A percentile compares a stretch with the other conserved stretches of the same genome.
Evolutionary conservation across 2,888 invertebrate genomes (phyloP).

Genomic region (Ennomos fuscantarius): DNA sequence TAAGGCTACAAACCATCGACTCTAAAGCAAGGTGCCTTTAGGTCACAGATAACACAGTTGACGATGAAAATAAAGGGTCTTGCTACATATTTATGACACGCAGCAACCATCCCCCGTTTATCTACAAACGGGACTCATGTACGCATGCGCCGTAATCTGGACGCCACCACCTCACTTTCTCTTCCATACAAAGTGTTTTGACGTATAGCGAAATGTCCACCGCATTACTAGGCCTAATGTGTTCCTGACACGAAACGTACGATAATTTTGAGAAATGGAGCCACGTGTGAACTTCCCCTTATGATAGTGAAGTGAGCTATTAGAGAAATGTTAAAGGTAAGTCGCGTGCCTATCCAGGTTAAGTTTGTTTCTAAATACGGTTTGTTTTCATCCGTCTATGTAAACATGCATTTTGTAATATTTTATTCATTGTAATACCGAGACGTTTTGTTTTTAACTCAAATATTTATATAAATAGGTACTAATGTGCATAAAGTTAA

Average conservation of each 20-base stretch:
- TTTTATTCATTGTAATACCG: no score
- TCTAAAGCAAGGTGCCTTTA: no score
- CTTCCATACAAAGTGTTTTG: constrained; percentile 74
- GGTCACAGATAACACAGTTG: constrained; percentile 9
- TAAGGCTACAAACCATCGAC: neutral
- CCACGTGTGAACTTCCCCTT: constrained; percentile 69
- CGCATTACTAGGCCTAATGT: constrained; percentile 69
- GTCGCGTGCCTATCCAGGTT: constrained; percentile 50
- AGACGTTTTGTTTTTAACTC: no score
- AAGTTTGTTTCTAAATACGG: constrained; percentile 40
- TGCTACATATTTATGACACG: constrained; percentile 52
- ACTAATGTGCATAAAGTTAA: no score
- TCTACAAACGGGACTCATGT: constrained; percentile 36
- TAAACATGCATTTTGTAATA: constrained; percentile 20
- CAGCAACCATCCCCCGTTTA: constrained; percentile 47
- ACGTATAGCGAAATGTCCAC: constrained; percentile 71
- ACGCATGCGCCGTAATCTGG: constrained; percentile 79
- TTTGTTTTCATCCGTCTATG: constrained; percentile 44
- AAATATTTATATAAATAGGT: no score
- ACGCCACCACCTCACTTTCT: constrained; percentile 74
- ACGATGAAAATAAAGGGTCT: constrained; percentile 42
- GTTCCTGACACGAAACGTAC: constrained; percentile 79
- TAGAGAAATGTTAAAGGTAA: constrained; percentile 63
- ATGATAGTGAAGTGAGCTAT: constrained; percentile 72
- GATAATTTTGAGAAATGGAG: constrained; percentile 69